Evolutionary conservation across 2,113 vertebrate species (phyloP).

Genomic region (Urocolius indicus): DNA sequence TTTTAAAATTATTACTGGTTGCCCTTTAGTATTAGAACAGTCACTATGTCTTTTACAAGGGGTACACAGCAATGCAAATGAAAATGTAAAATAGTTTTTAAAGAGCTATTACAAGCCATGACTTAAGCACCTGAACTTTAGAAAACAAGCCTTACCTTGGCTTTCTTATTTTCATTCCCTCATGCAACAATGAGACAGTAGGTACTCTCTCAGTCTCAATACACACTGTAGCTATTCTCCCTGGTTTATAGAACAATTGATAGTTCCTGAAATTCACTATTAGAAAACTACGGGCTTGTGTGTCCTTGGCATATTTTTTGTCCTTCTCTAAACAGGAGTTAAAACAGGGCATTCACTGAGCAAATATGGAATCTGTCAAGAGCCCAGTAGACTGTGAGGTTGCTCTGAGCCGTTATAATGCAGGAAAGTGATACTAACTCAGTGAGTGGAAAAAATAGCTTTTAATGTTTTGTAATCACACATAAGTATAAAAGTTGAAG

Average conservation of each 20-base stretch:
- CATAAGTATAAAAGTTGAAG: conserved; percentile 21
- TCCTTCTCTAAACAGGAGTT: neutral
- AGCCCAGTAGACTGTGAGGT: neutral
- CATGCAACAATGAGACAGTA: neutral
- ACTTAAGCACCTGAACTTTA: neutral
- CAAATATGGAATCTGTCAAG: rapidly evolving
- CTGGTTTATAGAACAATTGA: neutral
- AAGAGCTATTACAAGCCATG: neutral
- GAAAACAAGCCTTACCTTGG: neutral
- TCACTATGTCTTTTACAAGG: neutral
- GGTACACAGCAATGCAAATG: neutral
- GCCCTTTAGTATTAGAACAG: neutral
- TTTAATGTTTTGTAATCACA: conserved; percentile 3
- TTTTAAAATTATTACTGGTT: neutral
- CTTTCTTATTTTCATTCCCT: neutral
- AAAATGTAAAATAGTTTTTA: neutral
- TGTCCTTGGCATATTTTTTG: neutral
- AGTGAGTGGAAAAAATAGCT: neutral
- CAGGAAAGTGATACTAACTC: neutral
- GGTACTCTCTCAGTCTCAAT: neutral
- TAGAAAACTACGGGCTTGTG: neutral
- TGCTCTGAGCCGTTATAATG: neutral
- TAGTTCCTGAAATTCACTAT: neutral
- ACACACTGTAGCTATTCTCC: neutral
- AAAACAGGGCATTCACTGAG: neutral